These are phyloP conservation scores for Whitmania pigra DNA, from an alignment of 1,140 invertebrate genomes.

Conservation along the genomic window DNA sequence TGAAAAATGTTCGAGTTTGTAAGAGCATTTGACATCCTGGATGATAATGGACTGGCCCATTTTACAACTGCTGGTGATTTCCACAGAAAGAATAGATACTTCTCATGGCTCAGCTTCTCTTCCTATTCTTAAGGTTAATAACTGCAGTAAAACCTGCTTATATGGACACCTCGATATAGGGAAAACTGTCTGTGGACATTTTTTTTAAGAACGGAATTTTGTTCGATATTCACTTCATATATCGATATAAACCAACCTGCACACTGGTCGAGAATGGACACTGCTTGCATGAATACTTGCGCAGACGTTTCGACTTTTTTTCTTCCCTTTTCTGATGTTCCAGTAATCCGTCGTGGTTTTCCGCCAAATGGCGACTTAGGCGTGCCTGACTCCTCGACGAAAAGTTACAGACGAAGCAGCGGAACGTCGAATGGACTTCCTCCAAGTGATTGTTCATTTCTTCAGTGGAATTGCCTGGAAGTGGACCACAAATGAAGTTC, in stretches of 20 bases:
- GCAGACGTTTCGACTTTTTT: slow-evolving; percentile 8
- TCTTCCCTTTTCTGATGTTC: neutral
- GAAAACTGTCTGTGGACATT: too few species aligned
- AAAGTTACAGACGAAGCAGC: slow-evolving; percentile 48
- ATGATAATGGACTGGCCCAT: neutral
- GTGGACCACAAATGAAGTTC: neutral
- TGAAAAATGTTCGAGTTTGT: neutral
- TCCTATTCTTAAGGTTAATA: neutral
- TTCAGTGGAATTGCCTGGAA: slow-evolving; percentile 32
- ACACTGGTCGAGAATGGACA: slow-evolving; percentile 7
- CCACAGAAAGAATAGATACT: neutral
- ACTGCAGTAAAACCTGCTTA: too few species aligned
- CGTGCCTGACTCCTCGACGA: slow-evolving; percentile 48
- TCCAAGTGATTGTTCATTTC: slow-evolving; percentile 47
- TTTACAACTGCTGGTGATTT: neutral
- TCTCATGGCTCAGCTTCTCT: neutral
- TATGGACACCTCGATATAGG: too few species aligned
- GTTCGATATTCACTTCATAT: neutral
- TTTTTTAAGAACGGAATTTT: too few species aligned
- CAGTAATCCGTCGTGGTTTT: slow-evolving; percentile 46
- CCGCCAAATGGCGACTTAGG: slow-evolving; percentile 49
- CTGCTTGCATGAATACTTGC: slow-evolving; percentile 19
- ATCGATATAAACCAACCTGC: neutral
- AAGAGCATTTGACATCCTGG: neutral
- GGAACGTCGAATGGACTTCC: slow-evolving; percentile 43